Percentiles rank a stretch among this genome's conserved stretches.
phyloP scores from a whole-genome alignment of 2,888 invertebrate genomes.

The Chymomyza fuscimana region DNA sequence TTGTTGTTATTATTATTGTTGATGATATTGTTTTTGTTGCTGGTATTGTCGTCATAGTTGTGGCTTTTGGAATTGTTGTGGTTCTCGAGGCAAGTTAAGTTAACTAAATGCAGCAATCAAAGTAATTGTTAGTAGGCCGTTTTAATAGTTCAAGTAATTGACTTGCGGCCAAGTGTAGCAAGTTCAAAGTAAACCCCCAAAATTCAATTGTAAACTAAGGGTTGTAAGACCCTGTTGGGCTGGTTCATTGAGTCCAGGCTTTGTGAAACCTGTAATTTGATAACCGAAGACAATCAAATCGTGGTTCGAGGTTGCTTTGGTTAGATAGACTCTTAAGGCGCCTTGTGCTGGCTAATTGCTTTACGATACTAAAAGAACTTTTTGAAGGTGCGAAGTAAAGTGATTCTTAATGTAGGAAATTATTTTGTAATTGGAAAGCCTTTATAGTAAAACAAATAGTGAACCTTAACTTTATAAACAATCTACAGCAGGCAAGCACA shows the following conservation, averaged over 20 bases:
- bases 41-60: neutral
- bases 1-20: neutral
- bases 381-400: no score
- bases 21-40: neutral
- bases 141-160: conserved; percentile 61
- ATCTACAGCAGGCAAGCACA: no score
- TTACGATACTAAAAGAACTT: no score
- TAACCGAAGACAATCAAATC: no score
- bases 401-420: no score
- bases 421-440: no score
- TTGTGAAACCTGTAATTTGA: no score
- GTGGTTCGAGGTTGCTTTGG: no score
- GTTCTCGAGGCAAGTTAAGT: conserved; percentile 38
- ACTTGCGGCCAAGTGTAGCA: conserved; percentile 61
- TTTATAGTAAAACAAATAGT: no score
- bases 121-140: conserved; percentile 53
- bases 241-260: conserved; percentile 26
- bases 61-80: conserved; percentile 40
- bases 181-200: conserved; percentile 50
- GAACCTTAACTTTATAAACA: no score
- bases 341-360: no score
- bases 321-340: no score
- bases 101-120: conserved; percentile 52
- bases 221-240: neutral
- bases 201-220: neutral